A percentile compares a stretch with the other conserved stretches of the same genome.
phyloP scores from a whole-genome alignment of 1,140 invertebrate genomes.

The Adelges cooleyi region DNA sequence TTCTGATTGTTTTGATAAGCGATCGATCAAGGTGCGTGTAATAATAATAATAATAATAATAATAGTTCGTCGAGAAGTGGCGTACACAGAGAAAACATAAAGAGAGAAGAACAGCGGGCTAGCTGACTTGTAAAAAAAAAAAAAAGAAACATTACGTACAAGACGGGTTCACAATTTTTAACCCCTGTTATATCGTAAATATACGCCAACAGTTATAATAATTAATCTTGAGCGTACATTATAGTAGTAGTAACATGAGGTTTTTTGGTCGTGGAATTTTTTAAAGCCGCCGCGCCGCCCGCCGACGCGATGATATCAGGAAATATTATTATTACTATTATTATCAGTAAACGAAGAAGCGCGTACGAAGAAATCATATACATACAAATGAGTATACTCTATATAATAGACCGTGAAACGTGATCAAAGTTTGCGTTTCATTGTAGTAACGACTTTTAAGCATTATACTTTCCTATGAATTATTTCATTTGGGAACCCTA shows the following conservation, averaged over 20 bases:
- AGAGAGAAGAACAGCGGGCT: neutral
- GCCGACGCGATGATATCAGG: no score
- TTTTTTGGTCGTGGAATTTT: no score
- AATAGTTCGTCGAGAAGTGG: neutral
- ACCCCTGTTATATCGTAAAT: slow-evolving; percentile 1
- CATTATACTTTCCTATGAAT: no score
- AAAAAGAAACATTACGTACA: neutral
- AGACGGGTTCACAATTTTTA: slow-evolving; percentile 19
- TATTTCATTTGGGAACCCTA: no score
- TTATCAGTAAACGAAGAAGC: no score
- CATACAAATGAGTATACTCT: no score
- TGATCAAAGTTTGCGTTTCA: no score
- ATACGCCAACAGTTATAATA: neutral
- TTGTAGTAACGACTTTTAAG: no score
- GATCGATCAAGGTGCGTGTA: neutral
- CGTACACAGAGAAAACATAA: neutral
- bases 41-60: neutral
- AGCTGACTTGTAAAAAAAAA: slow-evolving; percentile 4
- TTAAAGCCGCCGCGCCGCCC: no score
- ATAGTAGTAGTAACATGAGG: neutral
- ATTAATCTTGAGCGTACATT: neutral
- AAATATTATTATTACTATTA: no score
- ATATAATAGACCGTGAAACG: no score
- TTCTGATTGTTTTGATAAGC: slow-evolving; percentile 27
- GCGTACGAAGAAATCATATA: no score